phyloP scores from a whole-genome alignment of 2,113 vertebrate species.

The Apteryx owenii region DNA sequence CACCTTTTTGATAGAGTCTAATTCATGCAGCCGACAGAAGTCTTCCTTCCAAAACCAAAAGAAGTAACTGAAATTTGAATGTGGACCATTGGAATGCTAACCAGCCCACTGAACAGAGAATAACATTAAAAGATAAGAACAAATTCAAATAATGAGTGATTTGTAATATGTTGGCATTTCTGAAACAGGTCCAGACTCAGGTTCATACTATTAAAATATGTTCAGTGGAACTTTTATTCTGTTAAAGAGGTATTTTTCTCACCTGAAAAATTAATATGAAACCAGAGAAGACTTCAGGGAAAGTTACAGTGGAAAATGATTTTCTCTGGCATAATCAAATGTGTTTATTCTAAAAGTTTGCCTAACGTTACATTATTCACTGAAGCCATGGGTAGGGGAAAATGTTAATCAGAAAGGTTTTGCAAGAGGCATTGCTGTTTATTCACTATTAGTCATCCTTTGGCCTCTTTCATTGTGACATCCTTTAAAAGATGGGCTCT shows the following conservation, averaged over 20 bases:
- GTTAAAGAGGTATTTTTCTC: constrained; percentile 21
- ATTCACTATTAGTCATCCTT: constrained; percentile 9
- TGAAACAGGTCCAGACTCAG: background rate
- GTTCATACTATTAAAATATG: background rate
- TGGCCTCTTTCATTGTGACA: constrained; percentile 2
- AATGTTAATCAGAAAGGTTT: constrained; percentile 12
- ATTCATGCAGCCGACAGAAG: background rate
- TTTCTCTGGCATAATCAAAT: constrained; percentile 20
- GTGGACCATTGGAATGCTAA: background rate
- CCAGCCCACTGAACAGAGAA: background rate
- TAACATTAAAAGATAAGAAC: background rate
- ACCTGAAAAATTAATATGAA: constrained; percentile 18
- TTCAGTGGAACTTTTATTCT: background rate
- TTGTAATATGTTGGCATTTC: background rate
- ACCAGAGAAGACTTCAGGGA: background rate
- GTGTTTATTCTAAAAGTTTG: constrained; percentile 9
- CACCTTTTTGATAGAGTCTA: background rate
- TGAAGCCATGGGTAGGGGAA: background rate
- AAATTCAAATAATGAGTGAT: background rate
- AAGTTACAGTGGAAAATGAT: background rate
- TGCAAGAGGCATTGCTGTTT: constrained; percentile 5
- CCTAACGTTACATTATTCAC: background rate
- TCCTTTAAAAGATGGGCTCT: constrained; percentile 9
- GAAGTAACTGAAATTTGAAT: background rate
- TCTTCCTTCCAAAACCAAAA: background rate